A percentile compares a stretch with the other conserved stretches of the same genome.
phyloP scores from a whole-genome alignment of 1,140 invertebrate genomes.

The Drosophila obscura region DNA sequence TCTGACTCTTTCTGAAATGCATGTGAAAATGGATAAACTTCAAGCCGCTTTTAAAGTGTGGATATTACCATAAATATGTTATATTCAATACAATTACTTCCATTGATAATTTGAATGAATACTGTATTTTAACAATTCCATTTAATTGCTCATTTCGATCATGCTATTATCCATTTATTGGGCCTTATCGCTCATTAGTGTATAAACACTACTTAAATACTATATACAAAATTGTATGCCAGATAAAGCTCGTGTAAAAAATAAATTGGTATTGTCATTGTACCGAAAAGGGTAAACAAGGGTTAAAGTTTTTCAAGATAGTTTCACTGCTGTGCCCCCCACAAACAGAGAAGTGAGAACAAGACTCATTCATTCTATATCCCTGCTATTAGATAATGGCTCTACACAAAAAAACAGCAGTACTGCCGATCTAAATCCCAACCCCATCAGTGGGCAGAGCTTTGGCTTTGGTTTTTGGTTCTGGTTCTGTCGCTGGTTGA shows the following conservation, averaged over 20 bases:
- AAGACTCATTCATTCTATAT: slow-evolving; percentile 29
- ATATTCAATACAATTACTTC: background rate
- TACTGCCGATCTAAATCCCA: slow-evolving; percentile 40
- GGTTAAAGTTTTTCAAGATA: slow-evolving; percentile 2
- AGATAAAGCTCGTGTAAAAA: no score
- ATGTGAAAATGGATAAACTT: background rate
- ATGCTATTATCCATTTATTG: background rate
- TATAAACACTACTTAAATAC: background rate
- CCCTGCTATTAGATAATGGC: slow-evolving; percentile 67
- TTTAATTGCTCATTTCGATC: slow-evolving; percentile 5
- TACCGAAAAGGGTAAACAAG: background rate
- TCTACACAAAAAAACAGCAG: background rate
- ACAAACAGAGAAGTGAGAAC: slow-evolving; percentile 29
- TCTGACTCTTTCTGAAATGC: no score
- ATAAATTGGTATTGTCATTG: background rate
- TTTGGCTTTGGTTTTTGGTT: slow-evolving; percentile 31
- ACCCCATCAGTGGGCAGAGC: slow-evolving; percentile 17
- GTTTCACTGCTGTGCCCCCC: slow-evolving; percentile 1
- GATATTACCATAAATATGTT: slow-evolving; percentile 7
- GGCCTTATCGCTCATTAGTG: background rate
- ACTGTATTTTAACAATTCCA: no score
- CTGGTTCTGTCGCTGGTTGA: slow-evolving; percentile 32
- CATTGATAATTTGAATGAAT: slow-evolving; percentile 17
- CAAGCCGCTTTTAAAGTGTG: background rate
- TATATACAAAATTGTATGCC: background rate